A percentile compares a stretch with the other conserved stretches of the same genome.
These are phyloP conservation scores for Gibbula magus DNA, from an alignment of 2,888 invertebrate species.

Conservation along the genomic window DNA sequence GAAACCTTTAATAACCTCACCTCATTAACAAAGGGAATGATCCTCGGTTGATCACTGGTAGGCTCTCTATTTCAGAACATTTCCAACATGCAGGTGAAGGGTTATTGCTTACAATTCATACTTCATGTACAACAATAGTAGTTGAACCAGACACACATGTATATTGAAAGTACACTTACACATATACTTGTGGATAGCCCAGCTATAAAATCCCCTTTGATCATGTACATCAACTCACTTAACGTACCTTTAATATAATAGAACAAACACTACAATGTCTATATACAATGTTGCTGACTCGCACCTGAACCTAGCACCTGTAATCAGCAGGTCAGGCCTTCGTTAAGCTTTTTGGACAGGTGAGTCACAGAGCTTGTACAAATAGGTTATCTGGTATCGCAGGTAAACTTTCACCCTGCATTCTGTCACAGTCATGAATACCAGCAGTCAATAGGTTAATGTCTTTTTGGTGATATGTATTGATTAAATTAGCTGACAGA, in stretches of 20 bases:
- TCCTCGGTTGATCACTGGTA: not conserved
- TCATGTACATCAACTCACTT: not conserved
- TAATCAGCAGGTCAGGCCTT: no score
- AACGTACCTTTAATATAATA: no score
- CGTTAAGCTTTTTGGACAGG: no score
- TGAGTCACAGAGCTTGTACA: not conserved
- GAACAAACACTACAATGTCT: no score
- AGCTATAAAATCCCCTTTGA: not conserved
- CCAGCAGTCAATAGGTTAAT: no score
- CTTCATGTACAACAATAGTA: not conserved
- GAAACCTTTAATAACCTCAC: no score
- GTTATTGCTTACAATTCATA: not conserved
- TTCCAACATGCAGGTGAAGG: not conserved
- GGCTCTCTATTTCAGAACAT: not conserved
- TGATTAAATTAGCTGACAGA: no score
- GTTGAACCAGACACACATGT: not conserved
- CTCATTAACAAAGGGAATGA: no score
- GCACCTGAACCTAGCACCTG: no score
- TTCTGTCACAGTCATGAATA: no score
- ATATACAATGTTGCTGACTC: no score
- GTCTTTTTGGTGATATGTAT: no score
- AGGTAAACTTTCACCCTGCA: not conserved
- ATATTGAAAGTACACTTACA: not conserved
- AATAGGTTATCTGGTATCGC: not conserved
- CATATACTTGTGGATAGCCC: not conserved